phyloP scores from a whole-genome alignment of 2,888 invertebrate genomes.

The Scotopteryx bipunctaria region DNA sequence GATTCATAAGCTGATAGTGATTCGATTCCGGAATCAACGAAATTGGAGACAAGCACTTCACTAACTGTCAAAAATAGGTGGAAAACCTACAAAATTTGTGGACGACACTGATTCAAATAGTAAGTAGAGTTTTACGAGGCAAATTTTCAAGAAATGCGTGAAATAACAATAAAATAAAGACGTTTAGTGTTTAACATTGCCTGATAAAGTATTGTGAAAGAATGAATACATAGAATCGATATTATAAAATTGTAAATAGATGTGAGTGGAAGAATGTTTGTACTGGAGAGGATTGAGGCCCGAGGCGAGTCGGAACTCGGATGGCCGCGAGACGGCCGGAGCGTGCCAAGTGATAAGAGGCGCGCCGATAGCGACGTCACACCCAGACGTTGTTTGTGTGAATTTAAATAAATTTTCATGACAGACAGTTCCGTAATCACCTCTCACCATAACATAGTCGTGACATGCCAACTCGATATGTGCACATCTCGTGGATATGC shows the following conservation, averaged over 20 bases:
- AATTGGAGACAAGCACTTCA: conserved; percentile 65
- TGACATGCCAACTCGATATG: conserved; percentile 70
- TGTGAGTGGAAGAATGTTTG: conserved; percentile 63
- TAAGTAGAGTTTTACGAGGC: conserved; percentile 58
- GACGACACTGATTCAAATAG: conserved; percentile 81
- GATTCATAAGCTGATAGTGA: conserved; percentile 60
- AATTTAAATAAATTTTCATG: conserved; percentile 84
- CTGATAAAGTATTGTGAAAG: conserved; percentile 22
- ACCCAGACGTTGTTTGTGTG: conserved; percentile 84
- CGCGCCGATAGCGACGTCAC: conserved; percentile 83
- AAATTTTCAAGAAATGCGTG: conserved; percentile 10
- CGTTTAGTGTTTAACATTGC: background rate
- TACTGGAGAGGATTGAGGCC: conserved; percentile 64
- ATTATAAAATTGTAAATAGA: conserved; percentile 45
- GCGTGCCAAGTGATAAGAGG: conserved; percentile 83
- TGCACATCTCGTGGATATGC: conserved; percentile 46
- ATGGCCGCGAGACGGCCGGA: conserved; percentile 77
- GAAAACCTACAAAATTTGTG: conserved; percentile 74
- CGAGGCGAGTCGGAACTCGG: conserved; percentile 65
- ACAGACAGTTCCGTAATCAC: conserved; percentile 83
- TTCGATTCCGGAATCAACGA: conserved; percentile 66
- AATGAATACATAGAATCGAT: conserved; percentile 7
- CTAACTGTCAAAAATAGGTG: conserved; percentile 74
- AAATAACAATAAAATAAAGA: conserved; percentile 11
- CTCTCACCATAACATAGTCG: conserved; percentile 71